Evolutionary conservation across 2,888 invertebrate species (phyloP).

Genomic region (Mesorhabditis sp.): DNA sequence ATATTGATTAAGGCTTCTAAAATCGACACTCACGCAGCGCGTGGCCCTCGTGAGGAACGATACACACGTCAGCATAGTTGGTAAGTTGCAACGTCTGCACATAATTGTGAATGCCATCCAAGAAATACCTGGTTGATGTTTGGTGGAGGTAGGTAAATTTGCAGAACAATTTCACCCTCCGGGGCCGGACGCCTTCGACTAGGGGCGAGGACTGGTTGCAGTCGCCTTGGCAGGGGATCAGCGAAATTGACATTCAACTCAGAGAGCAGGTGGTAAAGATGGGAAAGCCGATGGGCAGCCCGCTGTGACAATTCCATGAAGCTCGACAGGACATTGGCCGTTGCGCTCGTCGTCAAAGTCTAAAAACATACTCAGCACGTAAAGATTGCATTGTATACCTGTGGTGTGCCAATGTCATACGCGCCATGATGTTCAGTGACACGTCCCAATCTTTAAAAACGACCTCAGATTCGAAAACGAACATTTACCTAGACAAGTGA

Average conservation of each 20-base stretch:
- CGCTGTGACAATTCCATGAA: not conserved
- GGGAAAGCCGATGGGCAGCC: not conserved
- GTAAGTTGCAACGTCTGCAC: no score
- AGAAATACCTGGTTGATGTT: no score
- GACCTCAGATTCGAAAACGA: no score
- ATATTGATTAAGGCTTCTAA: no score
- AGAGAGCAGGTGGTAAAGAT: not conserved
- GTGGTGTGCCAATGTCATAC: not conserved
- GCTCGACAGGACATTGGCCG: not conserved
- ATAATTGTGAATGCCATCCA: no score
- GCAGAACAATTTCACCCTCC: not conserved
- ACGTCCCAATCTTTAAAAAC: not conserved
- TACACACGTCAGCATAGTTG: no score
- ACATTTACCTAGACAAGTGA: no score
- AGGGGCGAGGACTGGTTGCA: not conserved
- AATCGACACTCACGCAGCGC: no score
- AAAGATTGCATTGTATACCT: not conserved
- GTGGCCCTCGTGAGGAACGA: no score
- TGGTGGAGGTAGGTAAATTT: no score
- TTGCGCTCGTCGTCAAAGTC: not conserved
- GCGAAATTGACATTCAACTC: not conserved
- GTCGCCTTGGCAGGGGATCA: not conserved
- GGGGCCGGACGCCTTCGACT: not conserved
- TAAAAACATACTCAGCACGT: not conserved
- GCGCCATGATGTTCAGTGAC: not conserved